Evolutionary conservation across 2,113 vertebrate genomes (phyloP).

Genomic region (Nanorana parkeri): DNA sequence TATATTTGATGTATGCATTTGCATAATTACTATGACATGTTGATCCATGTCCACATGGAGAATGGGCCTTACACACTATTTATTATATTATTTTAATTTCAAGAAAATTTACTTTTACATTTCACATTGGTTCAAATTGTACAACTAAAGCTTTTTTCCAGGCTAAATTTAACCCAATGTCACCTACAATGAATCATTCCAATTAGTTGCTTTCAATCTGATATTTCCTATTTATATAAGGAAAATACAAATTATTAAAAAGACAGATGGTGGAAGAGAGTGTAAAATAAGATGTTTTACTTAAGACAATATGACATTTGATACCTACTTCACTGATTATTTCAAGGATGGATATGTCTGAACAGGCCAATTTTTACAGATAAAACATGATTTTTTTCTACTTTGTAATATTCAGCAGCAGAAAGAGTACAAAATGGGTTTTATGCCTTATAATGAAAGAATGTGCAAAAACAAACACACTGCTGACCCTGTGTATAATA

Average conservation of each 20-base stretch:
- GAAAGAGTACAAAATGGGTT: not conserved
- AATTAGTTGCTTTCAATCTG: conserved; percentile 15
- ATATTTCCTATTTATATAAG: conserved; percentile 18
- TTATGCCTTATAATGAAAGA: not conserved
- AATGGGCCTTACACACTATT: conserved; percentile 3
- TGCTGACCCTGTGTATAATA: too few relatives aligned
- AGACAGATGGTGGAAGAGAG: not conserved
- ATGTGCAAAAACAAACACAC: too few relatives aligned
- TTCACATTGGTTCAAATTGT: not conserved
- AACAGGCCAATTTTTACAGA: not conserved
- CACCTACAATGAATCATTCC: conserved; percentile 6
- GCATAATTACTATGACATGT: conserved; percentile 13
- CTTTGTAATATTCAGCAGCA: not conserved
- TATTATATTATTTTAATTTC: conserved; percentile 11
- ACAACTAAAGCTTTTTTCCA: not conserved
- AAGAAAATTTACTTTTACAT: conserved; percentile 27
- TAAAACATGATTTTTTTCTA: not conserved
- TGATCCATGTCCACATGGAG: conserved; percentile 23
- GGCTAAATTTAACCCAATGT: not conserved
- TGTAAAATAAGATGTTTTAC: conserved; percentile 4
- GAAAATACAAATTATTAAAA: not conserved
- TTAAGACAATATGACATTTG: conserved; percentile 1
- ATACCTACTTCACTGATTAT: not conserved
- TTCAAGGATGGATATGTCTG: not conserved
- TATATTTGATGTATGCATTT: conserved; percentile 30